Conservation (phyloP, 2,113 vertebrate species). For the Physeter macrocephalus region DNA sequence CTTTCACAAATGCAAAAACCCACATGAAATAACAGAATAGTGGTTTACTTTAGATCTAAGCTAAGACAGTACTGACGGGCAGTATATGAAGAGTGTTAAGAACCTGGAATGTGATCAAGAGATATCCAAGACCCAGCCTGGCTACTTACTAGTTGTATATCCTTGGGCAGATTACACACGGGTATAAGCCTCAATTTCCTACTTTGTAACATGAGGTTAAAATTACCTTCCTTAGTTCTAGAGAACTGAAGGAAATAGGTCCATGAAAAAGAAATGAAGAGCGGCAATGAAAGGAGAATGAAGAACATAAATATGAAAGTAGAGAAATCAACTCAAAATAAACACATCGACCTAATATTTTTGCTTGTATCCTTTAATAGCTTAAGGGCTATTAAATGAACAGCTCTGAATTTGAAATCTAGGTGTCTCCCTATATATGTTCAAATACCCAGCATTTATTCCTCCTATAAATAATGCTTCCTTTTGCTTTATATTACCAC, state of each 20-base stretch:
- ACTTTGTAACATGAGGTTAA: neutral
- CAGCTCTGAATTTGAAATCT: neutral
- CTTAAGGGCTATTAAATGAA: neutral
- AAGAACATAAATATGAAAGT: neutral
- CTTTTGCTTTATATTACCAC: neutral
- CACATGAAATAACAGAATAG: neutral
- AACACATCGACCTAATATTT: neutral
- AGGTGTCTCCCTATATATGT: neutral
- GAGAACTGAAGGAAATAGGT: neutral
- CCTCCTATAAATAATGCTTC: neutral
- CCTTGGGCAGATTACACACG: neutral
- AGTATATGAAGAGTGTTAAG: neutral
- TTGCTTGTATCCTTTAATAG: neutral
- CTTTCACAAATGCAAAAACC: neutral
- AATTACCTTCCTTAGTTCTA: neutral
- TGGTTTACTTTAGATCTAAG: neutral
- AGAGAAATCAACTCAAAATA: neutral
- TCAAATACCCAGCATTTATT: neutral
- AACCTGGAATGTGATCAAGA: neutral
- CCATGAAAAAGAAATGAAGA: neutral
- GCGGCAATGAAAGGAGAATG: neutral
- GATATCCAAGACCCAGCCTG: neutral
- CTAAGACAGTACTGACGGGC: neutral
- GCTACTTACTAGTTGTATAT: neutral
- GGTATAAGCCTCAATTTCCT: neutral